phyloP scores from a whole-genome alignment of 2,113 vertebrate genomes.

The Numenius arquata region DNA sequence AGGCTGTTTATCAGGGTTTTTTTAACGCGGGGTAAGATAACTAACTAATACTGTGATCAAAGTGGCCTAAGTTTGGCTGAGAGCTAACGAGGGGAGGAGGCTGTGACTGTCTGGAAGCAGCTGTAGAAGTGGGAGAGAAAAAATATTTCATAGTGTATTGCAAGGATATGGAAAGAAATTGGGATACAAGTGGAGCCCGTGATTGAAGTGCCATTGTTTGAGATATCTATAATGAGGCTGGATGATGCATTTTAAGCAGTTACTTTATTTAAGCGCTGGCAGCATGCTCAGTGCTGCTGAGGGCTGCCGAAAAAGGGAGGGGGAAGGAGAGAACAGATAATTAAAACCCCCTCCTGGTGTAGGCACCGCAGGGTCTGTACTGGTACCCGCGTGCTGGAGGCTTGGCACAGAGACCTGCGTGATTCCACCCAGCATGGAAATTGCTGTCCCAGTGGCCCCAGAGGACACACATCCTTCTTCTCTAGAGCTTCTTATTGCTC shows the following conservation, averaged over 20 bases:
- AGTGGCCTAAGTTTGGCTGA: not conserved
- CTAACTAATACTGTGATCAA: not conserved
- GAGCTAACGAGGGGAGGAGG: not conserved
- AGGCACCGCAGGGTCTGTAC: not conserved
- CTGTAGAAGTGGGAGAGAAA: not conserved
- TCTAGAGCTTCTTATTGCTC: not conserved
- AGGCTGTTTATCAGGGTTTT: not conserved
- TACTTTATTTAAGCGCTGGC: not conserved
- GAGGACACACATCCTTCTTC: not conserved
- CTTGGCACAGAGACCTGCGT: rapidly evolving
- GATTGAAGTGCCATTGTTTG: not conserved
- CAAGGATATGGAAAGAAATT: not conserved
- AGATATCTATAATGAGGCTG: not conserved
- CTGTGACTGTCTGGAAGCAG: not conserved
- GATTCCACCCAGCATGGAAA: not conserved
- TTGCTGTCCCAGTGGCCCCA: not conserved
- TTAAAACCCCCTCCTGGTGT: not conserved
- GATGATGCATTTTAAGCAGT: not conserved
- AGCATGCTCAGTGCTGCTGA: not conserved
- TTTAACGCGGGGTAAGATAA: not conserved
- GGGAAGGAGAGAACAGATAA: not conserved
- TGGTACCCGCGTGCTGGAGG: not conserved
- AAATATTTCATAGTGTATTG: not conserved
- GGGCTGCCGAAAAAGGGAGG: not conserved
- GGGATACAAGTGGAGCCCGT: not conserved